phyloP scores from a whole-genome alignment of 2,797 vertebrate genomes.

The Cyprinella venusta region DNA sequence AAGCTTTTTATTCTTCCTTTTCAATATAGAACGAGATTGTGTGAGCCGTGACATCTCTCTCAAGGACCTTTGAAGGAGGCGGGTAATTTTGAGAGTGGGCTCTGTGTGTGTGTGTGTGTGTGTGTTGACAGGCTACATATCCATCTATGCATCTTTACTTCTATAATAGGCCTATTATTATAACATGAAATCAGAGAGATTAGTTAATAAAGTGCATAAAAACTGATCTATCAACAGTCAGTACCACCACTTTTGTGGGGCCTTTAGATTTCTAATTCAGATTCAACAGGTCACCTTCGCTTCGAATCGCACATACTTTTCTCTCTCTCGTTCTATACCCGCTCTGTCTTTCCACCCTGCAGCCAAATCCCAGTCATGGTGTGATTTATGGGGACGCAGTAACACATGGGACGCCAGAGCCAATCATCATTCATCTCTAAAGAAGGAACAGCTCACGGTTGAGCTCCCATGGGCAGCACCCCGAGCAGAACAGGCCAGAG shows the following conservation, averaged over 20 bases:
- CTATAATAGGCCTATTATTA: neutral
- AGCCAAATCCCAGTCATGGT: constrained; percentile 47
- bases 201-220: neutral
- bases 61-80: constrained; percentile 64
- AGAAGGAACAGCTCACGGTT: constrained; percentile 40
- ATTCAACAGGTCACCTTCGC: constrained; percentile 31
- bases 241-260: neutral
- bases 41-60: constrained; percentile 54
- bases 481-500: constrained; percentile 20
- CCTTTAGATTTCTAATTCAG: neutral
- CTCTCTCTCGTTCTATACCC: neutral
- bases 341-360: constrained; percentile 35
- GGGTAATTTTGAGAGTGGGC: constrained; percentile 39
- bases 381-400: constrained; percentile 46
- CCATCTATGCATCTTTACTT: constrained; percentile 5
- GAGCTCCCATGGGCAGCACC: constrained; percentile 43
- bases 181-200: neutral
- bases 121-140: neutral
- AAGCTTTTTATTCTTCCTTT: constrained; percentile 66
- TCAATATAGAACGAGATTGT: constrained; percentile 57
- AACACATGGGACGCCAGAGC: constrained; percentile 41
- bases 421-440: constrained; percentile 52
- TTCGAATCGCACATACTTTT: neutral
- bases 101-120: neutral
- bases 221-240: neutral